Evolutionary conservation across 2,797 vertebrate species (phyloP).

Genomic region (Danio jaintianensis): DNA sequence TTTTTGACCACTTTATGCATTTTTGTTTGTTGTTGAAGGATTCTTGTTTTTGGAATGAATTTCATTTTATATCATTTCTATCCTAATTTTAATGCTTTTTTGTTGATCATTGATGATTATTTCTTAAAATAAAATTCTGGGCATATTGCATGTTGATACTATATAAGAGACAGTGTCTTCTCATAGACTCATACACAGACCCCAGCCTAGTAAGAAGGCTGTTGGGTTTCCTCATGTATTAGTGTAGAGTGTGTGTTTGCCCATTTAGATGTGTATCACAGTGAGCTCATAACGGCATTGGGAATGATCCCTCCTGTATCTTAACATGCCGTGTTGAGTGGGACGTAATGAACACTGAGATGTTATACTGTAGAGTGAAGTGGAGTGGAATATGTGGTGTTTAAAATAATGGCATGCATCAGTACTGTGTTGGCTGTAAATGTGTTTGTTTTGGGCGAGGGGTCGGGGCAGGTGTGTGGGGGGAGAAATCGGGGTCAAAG

Average conservation of each 20-base stretch:
- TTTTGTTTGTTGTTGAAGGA: too few species aligned
- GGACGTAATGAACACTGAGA: conserved; percentile 20
- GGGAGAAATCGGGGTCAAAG: conserved; percentile 75
- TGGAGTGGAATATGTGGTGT: neutral
- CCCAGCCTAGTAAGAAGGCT: neutral
- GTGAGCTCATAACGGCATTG: conserved; percentile 18
- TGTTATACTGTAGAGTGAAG: neutral
- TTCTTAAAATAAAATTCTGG: neutral
- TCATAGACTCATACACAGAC: neutral
- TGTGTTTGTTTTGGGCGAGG: conserved; percentile 45
- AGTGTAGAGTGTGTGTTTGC: conserved; percentile 32
- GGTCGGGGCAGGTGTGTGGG: conserved; percentile 74
- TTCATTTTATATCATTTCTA: too few species aligned
- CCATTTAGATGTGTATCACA: conserved; percentile 11
- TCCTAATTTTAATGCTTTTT: too few species aligned
- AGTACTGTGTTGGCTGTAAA: conserved; percentile 35
- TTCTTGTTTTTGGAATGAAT: too few species aligned
- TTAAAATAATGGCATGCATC: conserved; percentile 6
- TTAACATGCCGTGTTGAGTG: conserved; percentile 4
- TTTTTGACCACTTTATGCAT: too few species aligned
- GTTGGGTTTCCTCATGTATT: neutral
- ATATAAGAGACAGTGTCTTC: neutral
- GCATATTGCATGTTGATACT: conserved; percentile 15
- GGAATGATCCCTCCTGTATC: conserved; percentile 30
- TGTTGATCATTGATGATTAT: too few species aligned